These are phyloP conservation scores for Andricus curvator DNA, from an alignment of 2,888 invertebrate species.

Conservation along the genomic window DNA sequence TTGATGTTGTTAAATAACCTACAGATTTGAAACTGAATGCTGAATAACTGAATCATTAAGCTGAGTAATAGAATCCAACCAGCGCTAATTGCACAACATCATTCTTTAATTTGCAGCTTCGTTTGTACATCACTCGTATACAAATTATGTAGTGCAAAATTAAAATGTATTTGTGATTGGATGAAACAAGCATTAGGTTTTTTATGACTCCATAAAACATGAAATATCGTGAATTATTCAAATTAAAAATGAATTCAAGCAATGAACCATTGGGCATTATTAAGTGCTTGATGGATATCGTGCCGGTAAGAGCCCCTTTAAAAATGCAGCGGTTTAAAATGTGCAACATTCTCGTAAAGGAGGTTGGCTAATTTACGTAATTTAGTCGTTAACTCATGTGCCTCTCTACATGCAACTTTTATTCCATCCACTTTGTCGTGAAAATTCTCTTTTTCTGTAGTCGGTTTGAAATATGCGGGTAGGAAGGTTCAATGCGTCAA, in stretches of 20 bases:
- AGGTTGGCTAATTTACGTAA: conserved; percentile 1
- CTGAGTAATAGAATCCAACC: too few species aligned
- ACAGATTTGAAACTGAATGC: too few species aligned
- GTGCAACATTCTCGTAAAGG: neutral
- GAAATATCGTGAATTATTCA: neutral
- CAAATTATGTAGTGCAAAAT: neutral
- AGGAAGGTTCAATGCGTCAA: neutral
- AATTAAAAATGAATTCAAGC: neutral
- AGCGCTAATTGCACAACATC: neutral
- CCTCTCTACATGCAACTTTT: neutral
- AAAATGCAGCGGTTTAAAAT: neutral
- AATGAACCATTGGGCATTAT: neutral
- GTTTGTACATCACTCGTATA: neutral
- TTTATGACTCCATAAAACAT: neutral
- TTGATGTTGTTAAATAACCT: too few species aligned
- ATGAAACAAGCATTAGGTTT: neutral
- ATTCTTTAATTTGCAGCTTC: neutral
- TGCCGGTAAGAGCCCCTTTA: neutral
- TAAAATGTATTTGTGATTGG: neutral
- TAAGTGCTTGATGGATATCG: neutral
- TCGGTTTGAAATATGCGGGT: neutral
- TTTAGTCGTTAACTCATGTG: conserved; percentile 1
- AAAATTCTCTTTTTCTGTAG: neutral
- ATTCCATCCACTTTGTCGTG: neutral
- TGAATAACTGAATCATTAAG: too few species aligned